These are phyloP conservation scores for Drosophila bunnanda DNA, from an alignment of 2,888 invertebrate species.

Conservation along the genomic window DNA sequence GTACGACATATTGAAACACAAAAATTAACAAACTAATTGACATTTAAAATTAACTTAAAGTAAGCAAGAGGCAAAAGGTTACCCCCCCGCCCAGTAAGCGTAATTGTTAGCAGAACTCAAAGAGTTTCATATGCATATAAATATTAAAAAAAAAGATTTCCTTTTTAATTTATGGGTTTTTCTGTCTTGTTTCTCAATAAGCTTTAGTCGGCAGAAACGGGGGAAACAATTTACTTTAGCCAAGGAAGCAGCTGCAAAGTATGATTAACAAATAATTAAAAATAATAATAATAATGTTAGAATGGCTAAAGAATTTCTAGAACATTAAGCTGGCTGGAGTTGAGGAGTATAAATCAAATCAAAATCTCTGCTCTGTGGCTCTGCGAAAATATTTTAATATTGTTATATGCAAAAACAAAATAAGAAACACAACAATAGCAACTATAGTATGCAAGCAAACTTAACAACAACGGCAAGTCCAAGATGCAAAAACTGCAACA, in stretches of 20 bases:
- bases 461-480: slow-evolving; percentile 21
- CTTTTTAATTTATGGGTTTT: slow-evolving; percentile 41
- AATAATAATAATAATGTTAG: slow-evolving; percentile 13
- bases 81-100: slow-evolving; percentile 7
- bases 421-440: slow-evolving; percentile 20
- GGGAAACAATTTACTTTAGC: slow-evolving; percentile 5
- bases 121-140: slow-evolving; percentile 81
- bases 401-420: slow-evolving; percentile 30
- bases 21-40: slow-evolving; percentile 27
- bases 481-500: not conserved
- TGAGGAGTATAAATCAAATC: slow-evolving; percentile 23
- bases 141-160: slow-evolving; percentile 8
- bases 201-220: slow-evolving; percentile 39
- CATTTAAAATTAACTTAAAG: slow-evolving; percentile 18
- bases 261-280: slow-evolving; percentile 14
- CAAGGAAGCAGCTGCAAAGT: slow-evolving; percentile 26
- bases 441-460: slow-evolving; percentile 28
- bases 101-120: slow-evolving; percentile 62
- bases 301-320: slow-evolving; percentile 44
- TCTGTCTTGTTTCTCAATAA: slow-evolving; percentile 25
- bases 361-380: slow-evolving; percentile 18
- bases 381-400: slow-evolving; percentile 46
- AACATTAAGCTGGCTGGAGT: slow-evolving; percentile 12
- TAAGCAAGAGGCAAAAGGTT: slow-evolving; percentile 7
- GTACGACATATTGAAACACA: slow-evolving; percentile 26